Conservation (phyloP, 2,888 invertebrate species). For the Neoitamus cyanurus region DNA sequence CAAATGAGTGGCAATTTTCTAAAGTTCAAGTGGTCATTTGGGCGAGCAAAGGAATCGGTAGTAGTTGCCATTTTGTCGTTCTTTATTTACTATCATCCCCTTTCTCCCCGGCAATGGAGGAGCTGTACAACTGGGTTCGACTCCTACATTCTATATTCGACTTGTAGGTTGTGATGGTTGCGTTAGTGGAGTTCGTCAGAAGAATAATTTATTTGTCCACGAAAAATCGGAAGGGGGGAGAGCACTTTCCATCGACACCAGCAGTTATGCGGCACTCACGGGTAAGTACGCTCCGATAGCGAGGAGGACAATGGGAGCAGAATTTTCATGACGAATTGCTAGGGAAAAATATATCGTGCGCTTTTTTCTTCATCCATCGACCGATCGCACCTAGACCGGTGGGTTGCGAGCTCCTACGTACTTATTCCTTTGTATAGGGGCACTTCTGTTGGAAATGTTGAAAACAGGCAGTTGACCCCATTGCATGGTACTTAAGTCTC, state of each 20-base stretch:
- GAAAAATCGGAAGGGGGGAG: not conserved
- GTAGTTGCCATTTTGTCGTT: not conserved
- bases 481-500: not conserved
- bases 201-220: not conserved
- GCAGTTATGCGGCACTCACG: not conserved
- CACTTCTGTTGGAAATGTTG: not conserved
- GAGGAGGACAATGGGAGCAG: not conserved
- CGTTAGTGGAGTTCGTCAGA: not conserved
- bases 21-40: constrained; percentile 5
- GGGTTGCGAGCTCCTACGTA: not conserved
- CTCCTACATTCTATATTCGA: not conserved
- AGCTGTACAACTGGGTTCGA: not conserved
- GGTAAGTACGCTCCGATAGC: not conserved
- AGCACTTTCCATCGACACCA: not conserved
- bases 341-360: not conserved
- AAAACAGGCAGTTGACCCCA: not conserved
- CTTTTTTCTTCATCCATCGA: not conserved
- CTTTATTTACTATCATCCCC: not conserved
- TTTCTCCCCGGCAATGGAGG: not conserved
- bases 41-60: not conserved
- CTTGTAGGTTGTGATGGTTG: not conserved
- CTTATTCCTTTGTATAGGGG: not conserved
- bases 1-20: not conserved
- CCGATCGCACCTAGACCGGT: not conserved
- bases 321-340: not conserved